Base-by-base conservation (phyloP, 2,113 vertebrate genomes). In the Chascanopsetta lugubris region DNA sequence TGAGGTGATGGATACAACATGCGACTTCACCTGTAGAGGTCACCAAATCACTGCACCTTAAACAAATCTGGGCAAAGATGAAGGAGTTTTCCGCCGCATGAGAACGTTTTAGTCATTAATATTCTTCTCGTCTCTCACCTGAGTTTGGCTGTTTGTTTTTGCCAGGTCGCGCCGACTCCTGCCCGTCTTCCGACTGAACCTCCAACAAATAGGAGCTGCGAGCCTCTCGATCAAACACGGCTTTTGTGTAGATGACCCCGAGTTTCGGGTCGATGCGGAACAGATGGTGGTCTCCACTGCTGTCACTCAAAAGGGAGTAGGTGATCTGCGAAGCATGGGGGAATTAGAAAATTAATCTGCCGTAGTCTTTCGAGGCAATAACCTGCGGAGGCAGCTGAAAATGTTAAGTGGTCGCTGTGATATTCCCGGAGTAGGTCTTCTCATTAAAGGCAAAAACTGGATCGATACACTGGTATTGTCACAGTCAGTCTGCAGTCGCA, bases 141-240 rank as follows among this genome's bases (percentile, higher is more conserved):
- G 95, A 92, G 51, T 97, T 97, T 24, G 95, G 91, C 25, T 93
- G 93, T 6, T 94, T 95, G 68, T 92, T 92, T 60, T 94, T 95
- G 56, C 95, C 94, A 22, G 95, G 94, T 49, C 93, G 90, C 24
- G 95, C 93, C 0, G 95, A 96, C 62, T 95, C 95, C 84, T 90
- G 93, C 1, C 94, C 92, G 56, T 97, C 95, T 57, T 91, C 86
- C 12, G 94, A 95, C 72, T 93, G 92, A 49, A 97, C 91, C 79
- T 97, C 95, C 56, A 97, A 84, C 18, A 96, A 88, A 70, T 95
- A 96, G 17, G 94, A 95, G 17, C 91, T 88, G 22, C 94, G 95
- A 32, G 92, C 90, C 82, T 97, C 95, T 4, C 95, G 92, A 48
- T 96, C 95, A 83, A 96, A 96, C 63, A 95, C 91, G 0, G 94